Evolutionary conservation across 2,888 invertebrate genomes (phyloP), one percentile per base, ranked within the genome.

Genomic region (Chaitophorus viminalis): DNA sequence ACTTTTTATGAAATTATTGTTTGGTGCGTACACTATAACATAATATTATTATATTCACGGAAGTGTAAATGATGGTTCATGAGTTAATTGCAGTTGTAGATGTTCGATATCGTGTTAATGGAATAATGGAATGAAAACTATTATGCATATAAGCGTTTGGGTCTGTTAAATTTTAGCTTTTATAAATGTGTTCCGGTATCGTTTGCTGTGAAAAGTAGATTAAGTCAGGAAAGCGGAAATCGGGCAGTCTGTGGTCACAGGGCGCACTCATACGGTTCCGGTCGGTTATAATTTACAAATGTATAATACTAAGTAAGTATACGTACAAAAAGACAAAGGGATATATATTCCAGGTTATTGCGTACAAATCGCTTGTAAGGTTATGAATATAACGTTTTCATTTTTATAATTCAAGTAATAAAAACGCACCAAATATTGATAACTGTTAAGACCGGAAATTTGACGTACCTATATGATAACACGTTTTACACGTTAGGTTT

Each of bases 141-240:
- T 33, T 54, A 75, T 75, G 31, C 21, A 29, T 81, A 29, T 39
- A n/a, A n/a, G 83, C 54, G 75, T 75, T 29, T 60, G 54, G 83
- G 60, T 75, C 75, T 75, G 74, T 36, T 52, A 54, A 54, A 75
- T 65, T 60, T 83, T 39, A 11, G 36, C 75, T 83, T 76, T 39
- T 25, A 39, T 46, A 39, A 54, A 54, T 18, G 54, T 21, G 54
- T 60, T 60, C 54, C 74, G 33, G 54, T 60, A 83, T 33, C 11
- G 60, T 29, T 5, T 60, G 9, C 75, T 60, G 83, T 83, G 39
- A 83, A 83, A 83, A 54, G 60, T 83, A 60, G 74, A 83, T 75
- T 75, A 60, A 52, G 54, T 54, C 52, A 60, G 74, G 39, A 75
- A 75, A 75, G 17, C 36, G 74, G 54, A 83, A 60, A 83, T 29